Evolutionary conservation across 2,797 vertebrate species (phyloP).

Genomic region (Notoglanidium macrostoma): DNA sequence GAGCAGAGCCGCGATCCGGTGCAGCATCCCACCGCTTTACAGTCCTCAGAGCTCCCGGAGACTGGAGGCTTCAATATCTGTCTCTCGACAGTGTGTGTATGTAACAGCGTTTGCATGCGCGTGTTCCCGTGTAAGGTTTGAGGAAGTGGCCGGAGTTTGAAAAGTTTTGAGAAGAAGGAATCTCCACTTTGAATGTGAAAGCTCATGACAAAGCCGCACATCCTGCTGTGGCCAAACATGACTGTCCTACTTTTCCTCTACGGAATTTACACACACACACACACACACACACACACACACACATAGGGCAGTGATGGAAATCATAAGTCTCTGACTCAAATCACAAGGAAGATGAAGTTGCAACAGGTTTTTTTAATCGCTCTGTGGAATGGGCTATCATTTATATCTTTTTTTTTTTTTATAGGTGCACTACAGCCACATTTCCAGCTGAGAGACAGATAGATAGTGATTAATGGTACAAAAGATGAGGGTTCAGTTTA

Average conservation of each 20-base stretch:
- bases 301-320: too few relatives aligned
- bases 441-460: neutral
- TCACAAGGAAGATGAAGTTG: neutral
- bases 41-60: neutral
- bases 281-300: neutral
- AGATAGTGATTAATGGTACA: neutral
- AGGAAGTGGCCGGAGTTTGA: slow-evolving; percentile 27
- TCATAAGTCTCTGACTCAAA: too few relatives aligned
- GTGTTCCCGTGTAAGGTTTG: neutral
- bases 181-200: neutral
- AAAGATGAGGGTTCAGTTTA: neutral
- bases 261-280: neutral
- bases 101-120: too few relatives aligned
- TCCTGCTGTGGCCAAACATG: neutral
- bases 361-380: neutral
- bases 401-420: too few relatives aligned
- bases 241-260: neutral
- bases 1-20: neutral
- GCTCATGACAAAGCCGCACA: neutral
- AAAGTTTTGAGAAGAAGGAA: slow-evolving; percentile 14
- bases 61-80: too few relatives aligned
- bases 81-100: neutral
- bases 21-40: neutral
- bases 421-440: neutral
- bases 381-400: neutral